These are phyloP conservation scores for Lordiphosa fenestrarum DNA, from an alignment of 2,888 invertebrate genomes.

Conservation along the genomic window DNA sequence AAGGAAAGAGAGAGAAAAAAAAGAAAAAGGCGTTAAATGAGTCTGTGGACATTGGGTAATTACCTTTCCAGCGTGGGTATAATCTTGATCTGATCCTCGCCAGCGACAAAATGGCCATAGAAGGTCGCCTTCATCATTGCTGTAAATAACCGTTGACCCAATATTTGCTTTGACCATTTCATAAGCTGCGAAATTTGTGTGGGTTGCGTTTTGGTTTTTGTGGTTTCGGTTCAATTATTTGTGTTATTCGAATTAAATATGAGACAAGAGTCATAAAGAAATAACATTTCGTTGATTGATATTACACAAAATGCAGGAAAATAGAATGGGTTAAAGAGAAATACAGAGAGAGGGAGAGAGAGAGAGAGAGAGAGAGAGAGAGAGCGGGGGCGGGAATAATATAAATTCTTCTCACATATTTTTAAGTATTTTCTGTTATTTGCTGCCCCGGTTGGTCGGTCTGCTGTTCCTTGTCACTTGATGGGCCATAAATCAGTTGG, in stretches of 20 bases:
- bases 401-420: not conserved
- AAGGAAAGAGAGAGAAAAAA: slow-evolving; percentile 60
- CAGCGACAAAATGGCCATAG: slow-evolving; percentile 99
- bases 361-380: not conserved
- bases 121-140: slow-evolving; percentile 95
- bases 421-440: not conserved
- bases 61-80: slow-evolving; percentile 90
- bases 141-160: slow-evolving; percentile 92
- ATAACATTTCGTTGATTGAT: not conserved
- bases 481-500: slow-evolving; percentile 43
- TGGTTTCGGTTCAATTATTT: slow-evolving; percentile 24
- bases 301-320: slow-evolving; percentile 3
- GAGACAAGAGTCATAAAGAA: slow-evolving; percentile 4
- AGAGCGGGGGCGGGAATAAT: not conserved
- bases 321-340: not conserved
- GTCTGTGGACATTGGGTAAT: slow-evolving; percentile 62
- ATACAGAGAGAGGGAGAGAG: too few species aligned
- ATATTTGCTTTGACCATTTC: slow-evolving; percentile 87
- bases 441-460: slow-evolving; percentile 3
- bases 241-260: slow-evolving; percentile 12
- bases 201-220: slow-evolving; percentile 13
- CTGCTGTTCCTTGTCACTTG: slow-evolving; percentile 10
- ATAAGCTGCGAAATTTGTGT: slow-evolving; percentile 85
- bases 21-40: slow-evolving; percentile 51
- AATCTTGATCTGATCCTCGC: slow-evolving; percentile 94